Evolutionary conservation across 1,140 invertebrate species (phyloP).

Genomic region (Oedothorax gibbosus): DNA sequence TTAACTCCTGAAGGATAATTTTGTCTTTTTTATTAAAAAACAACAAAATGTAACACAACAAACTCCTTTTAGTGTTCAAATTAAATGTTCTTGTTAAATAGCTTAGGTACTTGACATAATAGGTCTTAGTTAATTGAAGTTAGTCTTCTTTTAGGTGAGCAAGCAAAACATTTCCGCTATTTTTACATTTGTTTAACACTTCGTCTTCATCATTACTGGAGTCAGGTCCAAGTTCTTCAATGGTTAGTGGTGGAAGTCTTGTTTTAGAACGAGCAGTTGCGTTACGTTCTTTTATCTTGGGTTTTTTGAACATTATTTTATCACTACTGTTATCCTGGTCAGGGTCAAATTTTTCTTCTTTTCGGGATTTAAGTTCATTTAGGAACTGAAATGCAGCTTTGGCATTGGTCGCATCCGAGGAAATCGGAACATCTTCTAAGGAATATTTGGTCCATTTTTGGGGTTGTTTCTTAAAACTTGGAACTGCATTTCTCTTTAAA

Average conservation of each 20-base stretch:
- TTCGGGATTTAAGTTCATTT: conserved; percentile 4
- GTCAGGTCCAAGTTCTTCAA: neutral
- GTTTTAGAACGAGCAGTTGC: no score
- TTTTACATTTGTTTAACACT: neutral
- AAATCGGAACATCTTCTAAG: conserved; percentile 27
- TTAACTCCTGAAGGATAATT: no score
- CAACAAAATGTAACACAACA: no score
- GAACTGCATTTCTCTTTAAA: neutral
- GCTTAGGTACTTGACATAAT: no score
- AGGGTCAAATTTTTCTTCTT: neutral
- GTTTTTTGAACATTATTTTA: conserved; percentile 36
- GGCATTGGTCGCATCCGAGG: conserved; percentile 38
- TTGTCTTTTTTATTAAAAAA: no score
- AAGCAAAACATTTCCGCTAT: neutral
- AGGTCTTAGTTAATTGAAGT: no score
- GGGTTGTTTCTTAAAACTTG: neutral
- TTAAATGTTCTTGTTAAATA: no score
- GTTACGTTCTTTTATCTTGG: neutral
- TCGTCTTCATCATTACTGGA: neutral
- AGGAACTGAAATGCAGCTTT: conserved; percentile 37
- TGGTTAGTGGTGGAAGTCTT: neutral
- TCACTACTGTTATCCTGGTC: neutral
- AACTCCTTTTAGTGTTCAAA: no score
- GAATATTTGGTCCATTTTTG: conserved; percentile 49
- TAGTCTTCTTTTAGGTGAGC: conserved; percentile 11